Base-by-base conservation (phyloP, 2,888 invertebrate species). In the Hypomecis punctinalis region DNA sequence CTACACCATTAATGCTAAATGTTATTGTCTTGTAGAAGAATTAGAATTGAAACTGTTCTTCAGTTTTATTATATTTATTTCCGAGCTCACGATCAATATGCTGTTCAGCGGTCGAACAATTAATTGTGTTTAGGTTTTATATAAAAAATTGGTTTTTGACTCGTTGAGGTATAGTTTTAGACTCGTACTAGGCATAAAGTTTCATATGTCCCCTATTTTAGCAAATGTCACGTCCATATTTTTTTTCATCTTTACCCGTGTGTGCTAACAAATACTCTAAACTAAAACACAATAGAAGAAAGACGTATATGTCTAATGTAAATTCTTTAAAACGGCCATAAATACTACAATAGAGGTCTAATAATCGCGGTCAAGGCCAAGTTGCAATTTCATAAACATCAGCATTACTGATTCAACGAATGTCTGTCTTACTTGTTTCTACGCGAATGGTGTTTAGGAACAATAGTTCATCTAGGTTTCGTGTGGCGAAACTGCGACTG, bases 291-390 rank as follows among this genome's bases (percentile, higher is more conserved):
- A 58, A 63, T 58, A 52, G 40, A 55, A 65, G 51, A 53, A 65
- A 63, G 40, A 48, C 35, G 5, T 36, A 51, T 53, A 35, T 43
- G 43, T 35, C 40, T 35, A 51, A 52, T 48, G 48, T 51, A 56
- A 60, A 64, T 46, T 51, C 48, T 4, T 46, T 43, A 43, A 57
- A 60, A 61, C 68, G 71, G 58, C 63, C 57, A 74, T 75, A 74
- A 74, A 77, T 73, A 60, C 63, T 61, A 74, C 73, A 66, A 66
- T 58, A 70, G 72, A 68, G 60, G 75, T 68, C 74, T 70, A 66
- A 78, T 80, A 76, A 89, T 84, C 73, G 85, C 79, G 89, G 91
- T 79, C 92, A 92, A 90, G 91, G 92, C 76, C 36, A 52, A 57
- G 60, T 67, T 71, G 78, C 76, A 78, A 82, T 90, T 90, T 85